Evolutionary conservation across 2,888 invertebrate species (phyloP).

Genomic region (Volucella inanis): DNA sequence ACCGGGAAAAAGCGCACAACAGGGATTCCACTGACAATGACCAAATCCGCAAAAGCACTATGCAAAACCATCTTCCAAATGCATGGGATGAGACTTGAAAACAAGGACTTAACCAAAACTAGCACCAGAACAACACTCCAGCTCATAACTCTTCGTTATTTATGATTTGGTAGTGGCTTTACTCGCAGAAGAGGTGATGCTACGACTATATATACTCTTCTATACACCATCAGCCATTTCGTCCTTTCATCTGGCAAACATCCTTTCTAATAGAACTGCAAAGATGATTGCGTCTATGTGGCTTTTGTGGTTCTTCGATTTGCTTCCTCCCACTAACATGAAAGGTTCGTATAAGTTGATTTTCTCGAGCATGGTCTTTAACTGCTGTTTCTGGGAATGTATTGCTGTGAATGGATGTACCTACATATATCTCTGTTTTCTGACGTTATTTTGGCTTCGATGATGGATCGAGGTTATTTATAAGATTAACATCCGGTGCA

Average conservation of each 20-base stretch:
- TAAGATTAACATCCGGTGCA: constrained; percentile 57
- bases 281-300: constrained; percentile 37
- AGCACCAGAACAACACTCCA: constrained; percentile 8
- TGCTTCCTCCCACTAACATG: constrained; percentile 4
- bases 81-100: constrained; percentile 27
- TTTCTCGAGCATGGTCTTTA: constrained; percentile 11
- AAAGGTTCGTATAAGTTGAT: constrained; percentile 3
- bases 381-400: constrained; percentile 7
- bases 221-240: constrained; percentile 27
- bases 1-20: constrained; percentile 17
- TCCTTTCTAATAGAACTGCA: constrained; percentile 30
- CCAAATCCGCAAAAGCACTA: constrained; percentile 26
- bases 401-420: not conserved
- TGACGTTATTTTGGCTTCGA: constrained; percentile 27
- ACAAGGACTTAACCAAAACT: constrained; percentile 21
- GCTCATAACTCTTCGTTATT: constrained; percentile 62
- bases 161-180: constrained; percentile 38
- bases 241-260: constrained; percentile 44
- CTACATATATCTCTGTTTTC: constrained; percentile 30
- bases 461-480: constrained; percentile 62
- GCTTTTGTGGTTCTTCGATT: constrained; percentile 40
- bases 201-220: not conserved
- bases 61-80: constrained; percentile 9
- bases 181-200: constrained; percentile 14
- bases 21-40: constrained; percentile 12